Percentiles rank a stretch among this genome's conserved stretches.
Conservation (phyloP, 2,888 invertebrate species). For the Calameuta filiformis region DNA sequence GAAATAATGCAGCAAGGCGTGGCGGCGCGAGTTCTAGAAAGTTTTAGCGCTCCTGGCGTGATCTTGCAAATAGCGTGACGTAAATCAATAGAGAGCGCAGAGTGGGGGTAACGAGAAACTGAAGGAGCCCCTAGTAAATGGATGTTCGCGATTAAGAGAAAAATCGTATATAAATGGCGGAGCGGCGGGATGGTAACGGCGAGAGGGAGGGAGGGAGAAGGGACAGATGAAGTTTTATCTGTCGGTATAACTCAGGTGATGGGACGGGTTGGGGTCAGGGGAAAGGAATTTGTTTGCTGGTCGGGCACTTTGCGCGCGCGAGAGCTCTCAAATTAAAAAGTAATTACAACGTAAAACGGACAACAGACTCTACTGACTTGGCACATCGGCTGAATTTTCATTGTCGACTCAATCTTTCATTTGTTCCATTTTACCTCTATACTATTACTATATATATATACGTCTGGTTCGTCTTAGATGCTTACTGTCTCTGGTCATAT, state of each 20-base stretch:
- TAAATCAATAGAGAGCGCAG: slow-evolving; percentile 55
- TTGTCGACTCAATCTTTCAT: background rate
- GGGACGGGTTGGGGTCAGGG: slow-evolving; percentile 2
- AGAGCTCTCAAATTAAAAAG: slow-evolving; percentile 46
- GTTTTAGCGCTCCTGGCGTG: slow-evolving; percentile 59
- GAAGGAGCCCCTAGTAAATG: slow-evolving; percentile 59
- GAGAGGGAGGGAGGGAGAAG: slow-evolving; percentile 15
- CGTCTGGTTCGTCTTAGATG: background rate
- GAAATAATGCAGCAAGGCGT: slow-evolving; percentile 19
- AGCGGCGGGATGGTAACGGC: background rate
- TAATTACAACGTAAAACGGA: slow-evolving; percentile 38
- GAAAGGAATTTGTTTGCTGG: slow-evolving; percentile 18
- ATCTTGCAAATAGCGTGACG: slow-evolving; percentile 61
- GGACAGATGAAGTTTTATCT: slow-evolving; percentile 54
- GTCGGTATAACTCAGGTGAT: slow-evolving; percentile 23
- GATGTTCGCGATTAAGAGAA: slow-evolving; percentile 62
- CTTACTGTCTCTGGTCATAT: background rate
- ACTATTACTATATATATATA: no score
- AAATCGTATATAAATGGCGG: slow-evolving; percentile 61
- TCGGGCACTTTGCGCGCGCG: slow-evolving; percentile 1
- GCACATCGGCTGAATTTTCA: background rate
- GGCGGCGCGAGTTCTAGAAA: slow-evolving; percentile 51
- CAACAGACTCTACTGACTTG: background rate
- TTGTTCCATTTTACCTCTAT: background rate
- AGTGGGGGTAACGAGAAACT: slow-evolving; percentile 56